Conservation (phyloP, 2,113 vertebrate genomes). For the Patagioenas fasciata region DNA sequence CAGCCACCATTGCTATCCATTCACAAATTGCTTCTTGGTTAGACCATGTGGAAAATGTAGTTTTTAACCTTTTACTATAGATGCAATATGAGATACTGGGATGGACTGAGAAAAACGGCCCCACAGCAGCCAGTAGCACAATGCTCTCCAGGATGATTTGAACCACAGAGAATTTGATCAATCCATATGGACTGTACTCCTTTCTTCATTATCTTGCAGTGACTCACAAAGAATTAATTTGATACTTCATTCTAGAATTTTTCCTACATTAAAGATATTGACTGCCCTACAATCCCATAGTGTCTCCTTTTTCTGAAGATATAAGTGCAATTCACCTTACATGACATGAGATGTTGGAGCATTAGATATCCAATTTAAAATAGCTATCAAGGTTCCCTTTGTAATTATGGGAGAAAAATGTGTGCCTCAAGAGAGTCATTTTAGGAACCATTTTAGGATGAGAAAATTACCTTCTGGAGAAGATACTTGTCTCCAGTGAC, state of each 20-base stretch:
- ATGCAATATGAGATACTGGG: not conserved
- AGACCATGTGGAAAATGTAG: fast-evolving
- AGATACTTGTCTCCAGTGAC: not conserved
- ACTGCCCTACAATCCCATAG: not conserved
- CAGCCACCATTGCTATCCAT: not conserved
- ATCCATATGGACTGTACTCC: not conserved
- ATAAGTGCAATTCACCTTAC: not conserved
- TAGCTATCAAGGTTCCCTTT: not conserved
- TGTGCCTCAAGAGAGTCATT: not conserved
- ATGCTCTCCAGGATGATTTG: not conserved
- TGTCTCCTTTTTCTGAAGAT: not conserved
- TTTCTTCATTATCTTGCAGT: not conserved
- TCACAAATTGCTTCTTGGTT: not conserved
- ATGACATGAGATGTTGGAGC: not conserved
- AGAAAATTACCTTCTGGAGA: not conserved
- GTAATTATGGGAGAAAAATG: not conserved
- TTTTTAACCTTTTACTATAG: not conserved
- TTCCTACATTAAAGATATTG: not conserved
- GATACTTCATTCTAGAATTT: not conserved
- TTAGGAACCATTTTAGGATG: not conserved
- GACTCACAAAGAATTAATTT: not conserved
- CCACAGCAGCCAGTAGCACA: not conserved
- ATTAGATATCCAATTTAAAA: not conserved
- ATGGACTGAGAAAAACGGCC: not conserved
- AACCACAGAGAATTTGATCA: not conserved